phyloP scores from a whole-genome alignment of 2,113 vertebrate species.

The Haplochromis vanheusdeni region DNA sequence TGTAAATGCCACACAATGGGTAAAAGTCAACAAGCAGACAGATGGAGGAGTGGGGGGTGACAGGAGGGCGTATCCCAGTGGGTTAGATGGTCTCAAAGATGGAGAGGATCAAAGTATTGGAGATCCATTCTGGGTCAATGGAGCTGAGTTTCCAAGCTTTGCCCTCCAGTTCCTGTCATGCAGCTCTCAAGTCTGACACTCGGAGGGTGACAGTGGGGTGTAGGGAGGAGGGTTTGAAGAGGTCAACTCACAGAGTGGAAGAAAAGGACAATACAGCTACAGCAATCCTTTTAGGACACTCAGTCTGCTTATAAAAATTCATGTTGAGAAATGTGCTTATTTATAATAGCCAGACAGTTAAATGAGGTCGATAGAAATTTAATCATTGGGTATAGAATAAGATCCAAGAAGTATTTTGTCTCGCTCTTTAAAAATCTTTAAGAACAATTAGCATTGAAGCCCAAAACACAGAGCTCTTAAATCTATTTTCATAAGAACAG shows the following conservation, averaged over 20 bases:
- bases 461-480: not conserved
- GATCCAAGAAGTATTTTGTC: not conserved
- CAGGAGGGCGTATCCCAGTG: not conserved
- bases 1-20: not conserved
- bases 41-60: not conserved
- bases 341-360: not conserved
- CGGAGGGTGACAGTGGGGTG: not conserved
- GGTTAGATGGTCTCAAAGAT: not conserved
- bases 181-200: not conserved
- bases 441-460: not conserved
- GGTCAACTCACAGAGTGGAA: not conserved
- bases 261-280: not conserved
- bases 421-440: not conserved
- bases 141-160: not conserved
- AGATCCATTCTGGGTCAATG: constrained; percentile 32
- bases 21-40: not conserved
- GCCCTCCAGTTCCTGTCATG: constrained; percentile 11
- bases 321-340: not conserved
- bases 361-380: not conserved
- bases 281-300: not conserved
- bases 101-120: constrained; percentile 27
- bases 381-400: fast-evolving
- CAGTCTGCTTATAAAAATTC: not conserved
- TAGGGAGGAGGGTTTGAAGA: not conserved
- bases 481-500: not conserved